Percentiles rank a stretch among this genome's conserved stretches.
phyloP scores from a whole-genome alignment of 2,888 invertebrate species.

The Hyppa rectilinea region DNA sequence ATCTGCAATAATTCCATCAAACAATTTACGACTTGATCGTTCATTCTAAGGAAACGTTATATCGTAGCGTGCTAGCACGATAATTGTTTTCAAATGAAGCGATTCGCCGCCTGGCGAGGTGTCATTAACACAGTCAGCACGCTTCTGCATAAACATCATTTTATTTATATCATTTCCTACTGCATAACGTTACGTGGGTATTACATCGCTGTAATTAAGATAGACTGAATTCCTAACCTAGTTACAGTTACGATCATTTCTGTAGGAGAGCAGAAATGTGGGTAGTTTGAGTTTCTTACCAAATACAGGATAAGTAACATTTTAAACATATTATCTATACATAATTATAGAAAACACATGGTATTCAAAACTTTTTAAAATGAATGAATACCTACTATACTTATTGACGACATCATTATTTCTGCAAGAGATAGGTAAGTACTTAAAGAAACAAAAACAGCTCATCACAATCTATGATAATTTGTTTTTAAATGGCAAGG shows the following conservation, averaged over 20 bases:
- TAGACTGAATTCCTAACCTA: constrained; percentile 53
- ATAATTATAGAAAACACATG: not conserved
- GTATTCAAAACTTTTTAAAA: not conserved
- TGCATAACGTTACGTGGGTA: constrained; percentile 51
- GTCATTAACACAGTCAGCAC: constrained; percentile 72
- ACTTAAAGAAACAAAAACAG: not conserved
- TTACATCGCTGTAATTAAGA: constrained; percentile 50
- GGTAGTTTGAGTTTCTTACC: constrained; percentile 17
- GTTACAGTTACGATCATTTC: constrained; percentile 16
- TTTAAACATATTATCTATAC: too few species aligned
- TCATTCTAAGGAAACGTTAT: constrained; percentile 65
- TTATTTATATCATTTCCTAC: constrained; percentile 63
- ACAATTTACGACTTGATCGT: constrained; percentile 56
- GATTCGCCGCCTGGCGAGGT: constrained; percentile 62
- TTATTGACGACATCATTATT: constrained; percentile 9
- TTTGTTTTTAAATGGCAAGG: constrained; percentile 52
- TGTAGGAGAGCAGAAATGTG: constrained; percentile 4
- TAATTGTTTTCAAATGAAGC: constrained; percentile 78
- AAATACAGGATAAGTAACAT: not conserved
- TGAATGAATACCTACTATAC: not conserved
- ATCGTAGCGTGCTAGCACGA: constrained; percentile 72
- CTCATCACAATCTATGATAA: constrained; percentile 9
- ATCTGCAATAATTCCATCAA: constrained; percentile 20
- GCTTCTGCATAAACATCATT: constrained; percentile 70
- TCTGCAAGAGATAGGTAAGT: constrained; percentile 4